Evolutionary conservation across 2,113 vertebrate genomes (phyloP).

Genomic region (Xiphorhynchus elegans): DNA sequence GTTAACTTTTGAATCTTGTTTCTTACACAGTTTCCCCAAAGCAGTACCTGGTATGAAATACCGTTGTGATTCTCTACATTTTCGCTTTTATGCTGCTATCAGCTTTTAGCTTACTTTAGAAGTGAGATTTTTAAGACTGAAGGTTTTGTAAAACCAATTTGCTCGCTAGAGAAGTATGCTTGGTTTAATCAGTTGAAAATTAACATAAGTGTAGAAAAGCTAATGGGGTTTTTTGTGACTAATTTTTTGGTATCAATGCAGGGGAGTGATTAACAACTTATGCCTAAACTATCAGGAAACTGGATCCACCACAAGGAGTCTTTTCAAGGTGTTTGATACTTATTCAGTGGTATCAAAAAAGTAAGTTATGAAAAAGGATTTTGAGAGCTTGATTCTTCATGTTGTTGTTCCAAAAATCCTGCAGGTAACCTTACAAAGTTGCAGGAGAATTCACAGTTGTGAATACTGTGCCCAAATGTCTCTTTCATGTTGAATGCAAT

Average conservation of each 20-base stretch:
- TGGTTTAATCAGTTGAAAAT: constrained; percentile 46
- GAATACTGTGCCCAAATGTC: background rate
- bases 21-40: background rate
- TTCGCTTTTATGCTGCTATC: constrained; percentile 20
- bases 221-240: constrained; percentile 25
- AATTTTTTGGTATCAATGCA: constrained; percentile 10
- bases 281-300: background rate
- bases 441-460: background rate
- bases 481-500: background rate
- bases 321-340: background rate
- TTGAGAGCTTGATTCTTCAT: background rate
- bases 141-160: constrained; percentile 6
- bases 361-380: background rate
- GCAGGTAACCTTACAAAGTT: background rate
- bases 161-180: constrained; percentile 1
- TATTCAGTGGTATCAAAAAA: background rate
- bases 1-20: constrained; percentile 18
- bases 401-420: background rate
- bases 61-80: constrained; percentile 23
- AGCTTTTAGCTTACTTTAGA: background rate
- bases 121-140: background rate
- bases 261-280: background rate
- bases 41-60: constrained; percentile 11
- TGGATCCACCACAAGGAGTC: background rate
- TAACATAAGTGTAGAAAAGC: constrained; percentile 34